Percentiles rank a stretch among this genome's conserved stretches.
Evolutionary conservation across 2,797 vertebrate species (phyloP).

Genomic region (Tamandua tetradactyla): DNA sequence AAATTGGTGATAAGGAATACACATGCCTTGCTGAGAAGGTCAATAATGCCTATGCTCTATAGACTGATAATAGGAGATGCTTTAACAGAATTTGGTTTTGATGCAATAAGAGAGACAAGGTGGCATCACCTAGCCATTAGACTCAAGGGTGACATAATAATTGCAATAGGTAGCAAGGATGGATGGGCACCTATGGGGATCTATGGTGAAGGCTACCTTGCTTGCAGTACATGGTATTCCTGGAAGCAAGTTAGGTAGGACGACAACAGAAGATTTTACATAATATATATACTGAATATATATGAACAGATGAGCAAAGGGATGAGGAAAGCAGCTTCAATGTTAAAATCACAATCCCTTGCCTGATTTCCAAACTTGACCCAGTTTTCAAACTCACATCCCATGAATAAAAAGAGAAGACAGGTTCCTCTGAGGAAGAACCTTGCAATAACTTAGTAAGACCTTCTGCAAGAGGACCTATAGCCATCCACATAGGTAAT

Average conservation of each 20-base stretch:
- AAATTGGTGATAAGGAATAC: neutral
- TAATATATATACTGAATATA: too few species aligned
- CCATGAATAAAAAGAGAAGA: too few species aligned
- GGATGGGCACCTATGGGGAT: neutral
- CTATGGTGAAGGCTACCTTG: too few species aligned
- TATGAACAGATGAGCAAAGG: neutral
- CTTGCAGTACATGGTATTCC: neutral
- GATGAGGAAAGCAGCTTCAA: neutral
- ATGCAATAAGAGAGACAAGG: neutral
- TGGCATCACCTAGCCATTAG: neutral
- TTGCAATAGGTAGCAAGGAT: neutral
- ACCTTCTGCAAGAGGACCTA: too few species aligned
- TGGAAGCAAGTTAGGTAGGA: neutral
- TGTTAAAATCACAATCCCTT: neutral
- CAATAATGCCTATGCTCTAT: neutral
- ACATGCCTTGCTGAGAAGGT: neutral
- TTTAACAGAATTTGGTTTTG: neutral
- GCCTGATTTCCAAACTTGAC: too few species aligned
- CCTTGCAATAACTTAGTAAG: too few species aligned
- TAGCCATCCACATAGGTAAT: too few species aligned
- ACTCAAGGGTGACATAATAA: neutral
- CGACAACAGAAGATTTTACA: too few species aligned
- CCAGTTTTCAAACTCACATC: too few species aligned
- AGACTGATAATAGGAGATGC: neutral
- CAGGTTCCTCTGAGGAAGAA: too few species aligned